These are phyloP conservation scores for Ia io DNA, from an alignment of 2,113 vertebrate species.

Conservation along the genomic window DNA sequence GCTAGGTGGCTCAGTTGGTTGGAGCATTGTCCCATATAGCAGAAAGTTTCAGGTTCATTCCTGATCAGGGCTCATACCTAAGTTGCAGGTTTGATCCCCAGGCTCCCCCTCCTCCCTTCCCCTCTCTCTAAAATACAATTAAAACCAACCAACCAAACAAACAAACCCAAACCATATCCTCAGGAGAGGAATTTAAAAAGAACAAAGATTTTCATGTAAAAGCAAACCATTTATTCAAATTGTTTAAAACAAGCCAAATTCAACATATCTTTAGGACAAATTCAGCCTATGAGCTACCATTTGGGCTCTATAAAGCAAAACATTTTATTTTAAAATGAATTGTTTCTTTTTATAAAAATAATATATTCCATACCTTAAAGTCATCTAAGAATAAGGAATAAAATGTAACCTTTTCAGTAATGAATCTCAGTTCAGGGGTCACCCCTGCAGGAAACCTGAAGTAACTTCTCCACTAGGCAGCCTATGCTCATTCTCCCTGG, in stretches of 20 bases:
- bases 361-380: background rate
- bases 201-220: constrained; percentile 8
- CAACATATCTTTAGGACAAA: background rate
- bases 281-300: background rate
- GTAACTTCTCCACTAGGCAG: background rate
- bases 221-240: background rate
- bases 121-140: background rate
- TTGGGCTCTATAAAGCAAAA: background rate
- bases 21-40: background rate
- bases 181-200: background rate
- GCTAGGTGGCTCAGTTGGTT: background rate
- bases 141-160: background rate
- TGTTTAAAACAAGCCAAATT: background rate
- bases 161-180: background rate
- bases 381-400: constrained; percentile 4
- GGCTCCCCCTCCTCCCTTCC: background rate
- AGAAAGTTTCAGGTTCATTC: background rate
- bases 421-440: background rate
- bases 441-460: background rate
- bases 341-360: constrained; percentile 11
- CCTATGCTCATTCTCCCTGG: background rate
- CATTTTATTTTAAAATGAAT: constrained; percentile 1
- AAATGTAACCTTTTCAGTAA: background rate
- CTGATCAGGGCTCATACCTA: background rate
- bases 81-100: background rate